Evolutionary conservation across 2,888 invertebrate genomes (phyloP), one percentile per base, ranked within the genome.

Genomic region (Acrocyrtus sp.): DNA sequence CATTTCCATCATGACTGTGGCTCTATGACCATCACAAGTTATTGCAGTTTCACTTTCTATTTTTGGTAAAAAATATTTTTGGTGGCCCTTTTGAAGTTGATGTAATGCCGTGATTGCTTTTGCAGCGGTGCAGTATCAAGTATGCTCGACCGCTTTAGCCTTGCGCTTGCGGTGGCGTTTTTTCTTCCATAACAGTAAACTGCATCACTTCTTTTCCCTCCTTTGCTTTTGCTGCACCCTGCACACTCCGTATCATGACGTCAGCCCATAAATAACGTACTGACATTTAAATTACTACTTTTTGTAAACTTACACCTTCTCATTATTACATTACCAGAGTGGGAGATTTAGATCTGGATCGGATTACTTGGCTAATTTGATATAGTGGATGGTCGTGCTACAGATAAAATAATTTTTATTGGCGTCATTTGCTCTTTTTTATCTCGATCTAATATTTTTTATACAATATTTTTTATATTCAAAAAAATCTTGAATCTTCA

Each of bases 281-380:
- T 57, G 58, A 58, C 58, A 58, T 58, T 58, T 58, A 58, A 58
- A 58, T 58, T 58, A 58, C 41, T 17, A 26, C 8, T 17, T 39
- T 39, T 45, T 12, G 12, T 34, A 34, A 34, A 34, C 34, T n/a
- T 34, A 34, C 12, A 34, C 34, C 34, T 34, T 5, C 6, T 34
- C 34, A 34, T 34, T 34, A 34, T 34, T 34, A 34, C 5, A 12
- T 34, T n/a, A n/a, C n/a, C n/a, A n/a, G n/a, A n/a, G n/a, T 34
- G 34, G 34, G 6, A 34, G 34, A 34, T 34, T 34, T n/a, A n/a
- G n/a, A n/a, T n/a, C n/a, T n/a, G 12, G 34, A 34, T 34, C 34
- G 34, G 34, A 5, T 34, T 34, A 34, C 34, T n/a, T 12, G 34
- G 34, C 34, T 34, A 34, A 34, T 34, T 8, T 34, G 34, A 34